Base-by-base conservation (phyloP, 1,140 invertebrate genomes). In the Chironomus striatipennis region DNA sequence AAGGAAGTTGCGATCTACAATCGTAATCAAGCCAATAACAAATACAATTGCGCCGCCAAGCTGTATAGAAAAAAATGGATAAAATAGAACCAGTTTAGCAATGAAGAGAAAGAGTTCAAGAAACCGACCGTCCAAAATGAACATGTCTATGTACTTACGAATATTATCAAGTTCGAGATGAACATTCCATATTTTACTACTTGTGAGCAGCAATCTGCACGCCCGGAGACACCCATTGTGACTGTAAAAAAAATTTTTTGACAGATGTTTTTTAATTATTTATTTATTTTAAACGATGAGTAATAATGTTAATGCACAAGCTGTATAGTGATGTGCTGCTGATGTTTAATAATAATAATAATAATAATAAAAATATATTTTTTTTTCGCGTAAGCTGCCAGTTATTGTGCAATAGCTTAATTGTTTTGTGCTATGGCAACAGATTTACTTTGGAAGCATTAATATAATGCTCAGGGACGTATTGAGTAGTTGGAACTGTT, bases 131-230 rank as follows among this genome's bases (percentile, higher is more conserved):
- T 20, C 15, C 17, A 17, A 15, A 12, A 67, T 74, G 18, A 47
- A 42, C 12, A 47, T 43, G 76, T 12, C n/a, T 64, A 75, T 43
- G 72, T 80, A 90, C 91, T 93, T 87, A 96, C 93, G 81, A 94
- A 93, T 80, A 94, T 95, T 1, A 95, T 79, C 73, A 95, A 88
- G 82, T 95, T 96, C 74, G 91, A 88, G 75, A 90, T 85, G 80
- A 95, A 94, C 67, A 96, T 84, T 73, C 91, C 88, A 79, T 92
- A 92, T 83, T 95, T 96, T 83, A 96, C 91, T 78, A 88, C 91
- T 74, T 90, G 86, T 73, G 91, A 91, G 80, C 91, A 93, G 79
- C 90, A 88, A 79, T 92, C 90, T 89, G 92, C 90, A 77, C 90
- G 88, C 74, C 88, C 87, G 77, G 88, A 87, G 82, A 89, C 89